Evolutionary conservation across 2,113 vertebrate genomes (phyloP).

Genomic region (Sigmodon hispidus): DNA sequence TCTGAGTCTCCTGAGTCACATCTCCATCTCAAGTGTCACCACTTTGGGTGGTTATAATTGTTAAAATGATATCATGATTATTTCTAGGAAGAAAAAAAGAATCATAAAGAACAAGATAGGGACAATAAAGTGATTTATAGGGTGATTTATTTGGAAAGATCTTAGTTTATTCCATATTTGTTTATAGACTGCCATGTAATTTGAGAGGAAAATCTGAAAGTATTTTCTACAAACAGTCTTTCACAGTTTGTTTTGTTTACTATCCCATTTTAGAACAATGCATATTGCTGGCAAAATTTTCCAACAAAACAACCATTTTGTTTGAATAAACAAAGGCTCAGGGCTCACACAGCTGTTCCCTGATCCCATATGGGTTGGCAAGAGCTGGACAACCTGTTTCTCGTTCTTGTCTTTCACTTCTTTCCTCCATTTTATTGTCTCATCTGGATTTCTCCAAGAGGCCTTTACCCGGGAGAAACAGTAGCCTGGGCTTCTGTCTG

Average conservation of each 20-base stretch:
- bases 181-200: not conserved
- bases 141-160: not conserved
- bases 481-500: not conserved
- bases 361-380: not conserved
- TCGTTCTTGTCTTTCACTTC: fast-evolving
- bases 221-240: conserved; percentile 35
- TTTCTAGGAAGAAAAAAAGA: not conserved
- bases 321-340: not conserved
- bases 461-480: not conserved
- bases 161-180: conserved; percentile 3
- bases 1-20: not conserved
- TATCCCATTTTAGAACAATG: conserved; percentile 32
- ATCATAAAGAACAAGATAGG: not conserved
- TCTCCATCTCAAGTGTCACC: not conserved
- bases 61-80: conserved; percentile 22
- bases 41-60: conserved; percentile 5
- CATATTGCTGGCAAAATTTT: not conserved
- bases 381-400: fast-evolving
- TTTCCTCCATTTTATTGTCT: not conserved
- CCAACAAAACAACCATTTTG: not conserved
- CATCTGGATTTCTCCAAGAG: not conserved
- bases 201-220: conserved; percentile 28
- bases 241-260: conserved; percentile 9
- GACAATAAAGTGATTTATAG: not conserved
- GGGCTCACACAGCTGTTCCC: not conserved